Base-by-base conservation (phyloP, 2,113 vertebrate genomes). In the Phaethornis superciliosus region DNA sequence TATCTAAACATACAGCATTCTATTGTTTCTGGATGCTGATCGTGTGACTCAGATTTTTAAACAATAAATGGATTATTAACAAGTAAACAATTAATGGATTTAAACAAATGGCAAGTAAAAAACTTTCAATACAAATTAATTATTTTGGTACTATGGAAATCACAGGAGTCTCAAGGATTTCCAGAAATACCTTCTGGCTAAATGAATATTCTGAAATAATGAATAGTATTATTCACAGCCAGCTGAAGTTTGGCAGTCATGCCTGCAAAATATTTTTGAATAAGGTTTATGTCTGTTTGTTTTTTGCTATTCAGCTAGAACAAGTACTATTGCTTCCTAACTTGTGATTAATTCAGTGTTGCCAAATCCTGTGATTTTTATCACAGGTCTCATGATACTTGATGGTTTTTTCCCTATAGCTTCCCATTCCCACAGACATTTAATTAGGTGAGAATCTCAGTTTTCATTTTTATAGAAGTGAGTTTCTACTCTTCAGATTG, bases 371-470 rank as follows among this genome's bases (percentile, higher is more conserved):
- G 82, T 88, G 92, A 84, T 93, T 95, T 95, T 91, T 95, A 93
- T 92, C 40, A 0, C 70, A 76, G 65, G 49, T 95, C 92, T 96
- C n/a, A 8, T 84, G 95, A 96, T 92, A 95, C 49, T 90, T 85
- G 44, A 49, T 78, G 33, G 0, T 56, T 86, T 52, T 84, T 74
- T 6, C 27, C 30, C 64, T 86, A 8, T 78, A 95, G 71, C 40
- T 90, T 90, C 64, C 85, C 79, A 60, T 79, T 94, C 56, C 69
- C 0, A 0, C 72, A 95, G 82, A 86, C 54, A 65, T 93, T 91
- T 93, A 94, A 97, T 95, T 95, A 95, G 85, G 80, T 93, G 91
- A 93, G 90, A 95, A 94, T 95, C 76, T 95, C 83, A 54, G 46
- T 84, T 94, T 95, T 95, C 68, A 11, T 85, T 95, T 94, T 86